A percentile compares a stretch with the other conserved stretches of the same genome.
These are phyloP conservation scores for Danio jaintianensis DNA, from an alignment of 2,797 vertebrate genomes.

Conservation along the genomic window DNA sequence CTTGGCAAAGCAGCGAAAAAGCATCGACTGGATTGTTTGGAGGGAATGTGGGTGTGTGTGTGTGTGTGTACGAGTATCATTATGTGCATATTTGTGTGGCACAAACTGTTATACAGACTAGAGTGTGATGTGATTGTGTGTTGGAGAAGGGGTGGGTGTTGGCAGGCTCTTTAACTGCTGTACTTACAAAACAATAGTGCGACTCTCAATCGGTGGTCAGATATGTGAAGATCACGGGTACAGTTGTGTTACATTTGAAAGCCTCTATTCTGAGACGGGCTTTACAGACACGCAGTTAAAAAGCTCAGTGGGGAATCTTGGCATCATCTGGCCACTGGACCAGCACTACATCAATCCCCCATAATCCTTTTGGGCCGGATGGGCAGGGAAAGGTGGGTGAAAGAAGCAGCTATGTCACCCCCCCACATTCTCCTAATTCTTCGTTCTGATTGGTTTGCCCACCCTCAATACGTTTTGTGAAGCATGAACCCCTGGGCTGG, in stretches of 20 bases:
- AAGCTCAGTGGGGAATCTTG: slow-evolving; percentile 75
- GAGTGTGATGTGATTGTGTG: slow-evolving; percentile 49
- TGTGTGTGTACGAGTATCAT: slow-evolving; percentile 43
- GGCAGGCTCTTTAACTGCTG: slow-evolving; percentile 56
- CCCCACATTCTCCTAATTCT: slow-evolving; percentile 51
- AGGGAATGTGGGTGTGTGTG: slow-evolving; percentile 66
- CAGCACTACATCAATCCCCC: slow-evolving; percentile 70
- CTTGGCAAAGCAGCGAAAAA: slow-evolving; percentile 83
- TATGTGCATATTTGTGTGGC: slow-evolving; percentile 41
- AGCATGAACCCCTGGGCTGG: slow-evolving; percentile 67
- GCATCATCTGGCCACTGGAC: slow-evolving; percentile 61
- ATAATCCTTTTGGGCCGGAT: slow-evolving; percentile 72
- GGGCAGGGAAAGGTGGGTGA: slow-evolving; percentile 54
- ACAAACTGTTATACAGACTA: slow-evolving; percentile 38
- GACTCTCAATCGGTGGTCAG: slow-evolving; percentile 22
- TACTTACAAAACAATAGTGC: slow-evolving; percentile 55
- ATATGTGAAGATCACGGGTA: slow-evolving; percentile 23
- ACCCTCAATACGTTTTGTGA: slow-evolving; percentile 69
- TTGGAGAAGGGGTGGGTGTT: slow-evolving; percentile 51
- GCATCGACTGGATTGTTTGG: slow-evolving; percentile 78
- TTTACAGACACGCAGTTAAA: slow-evolving; percentile 61
- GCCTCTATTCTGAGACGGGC: background rate
- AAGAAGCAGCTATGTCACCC: slow-evolving; percentile 51
- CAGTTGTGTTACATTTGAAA: slow-evolving; percentile 30
- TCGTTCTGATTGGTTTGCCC: slow-evolving; percentile 64